phyloP scores from a whole-genome alignment of 1,140 invertebrate species.

The Caenorhabditis briggsae region DNA sequence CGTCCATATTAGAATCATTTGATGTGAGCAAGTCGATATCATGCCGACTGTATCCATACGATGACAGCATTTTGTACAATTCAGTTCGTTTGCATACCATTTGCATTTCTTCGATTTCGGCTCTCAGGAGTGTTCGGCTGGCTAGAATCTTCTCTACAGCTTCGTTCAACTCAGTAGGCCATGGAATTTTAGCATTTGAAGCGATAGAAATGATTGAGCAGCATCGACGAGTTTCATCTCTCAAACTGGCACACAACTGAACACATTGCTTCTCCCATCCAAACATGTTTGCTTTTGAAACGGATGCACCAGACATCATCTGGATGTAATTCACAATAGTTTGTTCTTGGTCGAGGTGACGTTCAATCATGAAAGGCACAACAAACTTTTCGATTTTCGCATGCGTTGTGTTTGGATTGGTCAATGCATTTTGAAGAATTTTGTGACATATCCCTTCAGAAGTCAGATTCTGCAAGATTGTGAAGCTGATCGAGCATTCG shows the following conservation, averaged over 20 bases:
- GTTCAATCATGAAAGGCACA: slow-evolving; percentile 19
- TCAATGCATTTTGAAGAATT: slow-evolving; percentile 38
- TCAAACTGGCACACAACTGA: slow-evolving; percentile 26
- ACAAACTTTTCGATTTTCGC: slow-evolving; percentile 41
- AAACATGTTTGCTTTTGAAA: slow-evolving; percentile 19
- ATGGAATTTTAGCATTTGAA: slow-evolving; percentile 32
- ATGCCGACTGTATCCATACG: slow-evolving; percentile 12
- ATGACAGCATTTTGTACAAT: slow-evolving; percentile 26
- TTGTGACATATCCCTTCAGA: slow-evolving; percentile 41
- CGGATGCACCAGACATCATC: slow-evolving; percentile 24
- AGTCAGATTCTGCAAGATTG: background rate
- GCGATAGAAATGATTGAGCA: slow-evolving; percentile 41
- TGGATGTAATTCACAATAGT: slow-evolving; percentile 42
- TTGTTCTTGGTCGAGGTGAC: slow-evolving; percentile 35
- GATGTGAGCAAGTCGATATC: slow-evolving; percentile 18
- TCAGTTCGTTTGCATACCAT: slow-evolving; percentile 32
- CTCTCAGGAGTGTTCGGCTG: slow-evolving; percentile 12
- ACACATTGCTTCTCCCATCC: slow-evolving; percentile 53
- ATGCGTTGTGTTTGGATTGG: slow-evolving; percentile 27
- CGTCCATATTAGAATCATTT: slow-evolving; percentile 14
- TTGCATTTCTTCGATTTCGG: slow-evolving; percentile 33
- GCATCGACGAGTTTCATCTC: slow-evolving; percentile 20
- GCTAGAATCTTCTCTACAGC: slow-evolving; percentile 12
- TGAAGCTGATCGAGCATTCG: slow-evolving; percentile 40
- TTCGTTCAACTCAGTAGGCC: slow-evolving; percentile 36